Percentiles rank a stretch among this genome's conserved stretches.
These are phyloP conservation scores for Zosterops lateralis DNA, from an alignment of 2,113 vertebrate genomes.

Conservation along the genomic window DNA sequence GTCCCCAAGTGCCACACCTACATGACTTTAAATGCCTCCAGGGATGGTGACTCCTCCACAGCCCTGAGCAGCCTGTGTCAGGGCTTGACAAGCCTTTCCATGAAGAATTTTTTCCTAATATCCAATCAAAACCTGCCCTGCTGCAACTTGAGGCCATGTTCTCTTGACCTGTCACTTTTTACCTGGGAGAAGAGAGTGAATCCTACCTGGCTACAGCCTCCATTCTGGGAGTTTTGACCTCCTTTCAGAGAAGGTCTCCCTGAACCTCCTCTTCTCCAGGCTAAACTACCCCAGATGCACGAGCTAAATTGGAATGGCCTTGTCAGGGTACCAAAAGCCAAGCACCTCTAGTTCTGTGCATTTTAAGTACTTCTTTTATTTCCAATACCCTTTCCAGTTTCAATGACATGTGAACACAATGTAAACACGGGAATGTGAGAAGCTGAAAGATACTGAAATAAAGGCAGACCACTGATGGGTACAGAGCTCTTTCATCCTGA, in stretches of 20 bases:
- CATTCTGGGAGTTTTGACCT: not conserved
- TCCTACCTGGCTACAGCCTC: not conserved
- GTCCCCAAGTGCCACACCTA: not conserved
- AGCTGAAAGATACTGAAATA: not conserved
- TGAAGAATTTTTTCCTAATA: not conserved
- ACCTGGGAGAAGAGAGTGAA: not conserved
- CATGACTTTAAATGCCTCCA: not conserved
- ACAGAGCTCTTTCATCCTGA: not conserved
- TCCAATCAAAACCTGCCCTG: not conserved
- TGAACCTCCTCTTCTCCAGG: not conserved
- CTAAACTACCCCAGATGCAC: fast-evolving
- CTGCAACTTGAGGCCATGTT: not conserved
- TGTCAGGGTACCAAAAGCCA: not conserved
- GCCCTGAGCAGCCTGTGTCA: not conserved
- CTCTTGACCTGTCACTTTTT: not conserved
- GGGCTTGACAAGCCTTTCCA: not conserved
- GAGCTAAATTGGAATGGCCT: not conserved
- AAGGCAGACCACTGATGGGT: not conserved
- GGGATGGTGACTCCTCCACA: not conserved
- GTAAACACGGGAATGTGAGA: not conserved
- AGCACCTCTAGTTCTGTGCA: not conserved
- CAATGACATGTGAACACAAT: not conserved
- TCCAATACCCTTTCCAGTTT: not conserved
- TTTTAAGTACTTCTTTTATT: too few species aligned
- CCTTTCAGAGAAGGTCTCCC: not conserved